Evolutionary conservation across 2,113 vertebrate species (phyloP), one percentile per base, ranked within the genome.

Genomic region (Paratilapia polleni): DNA sequence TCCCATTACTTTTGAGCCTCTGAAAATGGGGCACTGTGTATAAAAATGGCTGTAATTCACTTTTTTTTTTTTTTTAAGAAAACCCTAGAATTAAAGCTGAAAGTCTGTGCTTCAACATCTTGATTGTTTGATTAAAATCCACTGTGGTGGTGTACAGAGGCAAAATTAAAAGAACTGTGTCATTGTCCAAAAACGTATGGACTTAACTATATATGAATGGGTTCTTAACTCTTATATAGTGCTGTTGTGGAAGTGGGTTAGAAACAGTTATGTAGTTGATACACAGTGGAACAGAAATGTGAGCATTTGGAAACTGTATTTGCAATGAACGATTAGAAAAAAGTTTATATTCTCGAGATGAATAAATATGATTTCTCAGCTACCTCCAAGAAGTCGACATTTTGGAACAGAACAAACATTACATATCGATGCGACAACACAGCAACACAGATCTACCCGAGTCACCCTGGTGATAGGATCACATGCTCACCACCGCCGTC

Each of bases 401-500:
- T 87, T 82, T 68, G 34, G 12, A 77, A 84, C 82, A 84, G 80
- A 88, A 83, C 31, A 91, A 81, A 78, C 78, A 62, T 89, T 85
- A 34, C 63, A 78, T 57, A 70, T 82, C 11, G 6, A 64, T 81
- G 84, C 60, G 81, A 92, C 93, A 90, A 85, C 87, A 85, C 88
- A 81, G 91, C 81, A 85, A 80, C 90, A 63, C 89, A 91, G 91
- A 91, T 94, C 93, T 93, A 88, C 88, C 89, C 89, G 43, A 93
- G 94, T 95, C 94, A 93, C 94, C 94, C 85, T 94, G 92, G 93
- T 93, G 93, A 94, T 88, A 91, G 85, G 93, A 94, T 95, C 94
- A 94, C 94, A 93, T 94, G 93, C 88, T 92, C 87, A 90, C 89
- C 91, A 77, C 78, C 58, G 81, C 80, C 88, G 84, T 86, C 86